These are phyloP conservation scores for Gila orcuttii DNA, from an alignment of 2,113 vertebrate species.

Conservation along the genomic window DNA sequence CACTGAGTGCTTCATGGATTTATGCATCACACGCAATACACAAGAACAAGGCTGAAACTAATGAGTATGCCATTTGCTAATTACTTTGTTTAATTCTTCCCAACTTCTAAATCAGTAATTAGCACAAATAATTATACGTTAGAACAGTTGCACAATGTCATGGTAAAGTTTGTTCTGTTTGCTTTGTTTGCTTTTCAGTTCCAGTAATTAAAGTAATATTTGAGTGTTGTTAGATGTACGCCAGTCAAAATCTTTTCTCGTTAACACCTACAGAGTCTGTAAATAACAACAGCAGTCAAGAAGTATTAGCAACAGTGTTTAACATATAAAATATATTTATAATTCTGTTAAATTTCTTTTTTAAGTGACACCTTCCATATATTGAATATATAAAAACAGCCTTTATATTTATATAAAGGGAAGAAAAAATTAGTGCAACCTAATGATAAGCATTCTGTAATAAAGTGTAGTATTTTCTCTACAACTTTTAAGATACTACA, in stretches of 20 bases:
- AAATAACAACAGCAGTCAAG: conserved; percentile 40
- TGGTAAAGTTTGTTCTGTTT: conserved; percentile 7
- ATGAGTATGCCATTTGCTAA: conserved; percentile 50
- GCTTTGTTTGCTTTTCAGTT: conserved; percentile 18
- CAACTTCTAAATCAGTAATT: conserved; percentile 54
- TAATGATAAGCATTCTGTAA: background rate
- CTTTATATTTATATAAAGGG: background rate
- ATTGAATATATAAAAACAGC: background rate
- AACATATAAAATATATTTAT: background rate
- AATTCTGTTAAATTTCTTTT: background rate
- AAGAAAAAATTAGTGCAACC: background rate
- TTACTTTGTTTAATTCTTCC: conserved; percentile 48
- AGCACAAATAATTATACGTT: conserved; percentile 59
- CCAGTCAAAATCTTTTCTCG: conserved; percentile 34
- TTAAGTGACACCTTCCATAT: background rate
- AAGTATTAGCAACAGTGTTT: background rate
- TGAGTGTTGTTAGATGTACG: background rate
- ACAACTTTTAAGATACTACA: background rate
- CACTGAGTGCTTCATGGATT: background rate
- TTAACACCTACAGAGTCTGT: conserved; percentile 45
- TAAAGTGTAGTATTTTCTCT: background rate
- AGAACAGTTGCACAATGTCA: conserved; percentile 12
- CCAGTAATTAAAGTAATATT: conserved; percentile 35
- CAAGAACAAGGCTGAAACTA: conserved; percentile 40
- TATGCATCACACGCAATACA: conserved; percentile 4